These are phyloP conservation scores for Venturia canescens DNA, from an alignment of 1,140 invertebrate species.

Conservation along the genomic window DNA sequence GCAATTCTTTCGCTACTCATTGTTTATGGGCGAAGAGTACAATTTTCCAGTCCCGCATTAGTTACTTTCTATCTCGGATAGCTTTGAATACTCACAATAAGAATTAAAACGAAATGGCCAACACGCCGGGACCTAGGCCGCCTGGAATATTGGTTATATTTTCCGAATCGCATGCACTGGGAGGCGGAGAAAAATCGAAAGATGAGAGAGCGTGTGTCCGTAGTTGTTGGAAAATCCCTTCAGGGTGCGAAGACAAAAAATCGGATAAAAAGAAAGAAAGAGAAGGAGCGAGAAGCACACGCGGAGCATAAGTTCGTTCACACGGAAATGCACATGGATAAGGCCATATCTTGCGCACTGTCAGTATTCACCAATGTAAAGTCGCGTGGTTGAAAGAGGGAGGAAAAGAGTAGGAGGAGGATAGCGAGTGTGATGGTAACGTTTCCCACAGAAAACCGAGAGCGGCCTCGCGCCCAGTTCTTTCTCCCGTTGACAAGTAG, in stretches of 20 bases:
- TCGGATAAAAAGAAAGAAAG: neutral
- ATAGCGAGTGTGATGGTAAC: constrained; percentile 41
- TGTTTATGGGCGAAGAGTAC: too few species aligned
- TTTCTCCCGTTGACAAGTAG: constrained; percentile 65
- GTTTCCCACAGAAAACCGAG: constrained; percentile 63
- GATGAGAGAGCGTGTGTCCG: neutral
- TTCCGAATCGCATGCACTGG: neutral
- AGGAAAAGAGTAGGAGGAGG: neutral
- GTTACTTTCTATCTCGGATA: too few species aligned
- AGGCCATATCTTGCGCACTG: neutral
- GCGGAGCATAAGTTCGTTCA: neutral
- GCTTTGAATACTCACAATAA: too few species aligned
- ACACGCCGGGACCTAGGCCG: neutral
- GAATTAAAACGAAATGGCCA: too few species aligned
- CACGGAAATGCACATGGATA: constrained; percentile 10
- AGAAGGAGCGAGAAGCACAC: neutral
- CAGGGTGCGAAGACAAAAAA: neutral
- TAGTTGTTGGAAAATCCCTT: neutral
- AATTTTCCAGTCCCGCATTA: too few species aligned
- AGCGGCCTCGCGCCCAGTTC: constrained; percentile 48
- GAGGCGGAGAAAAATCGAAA: neutral
- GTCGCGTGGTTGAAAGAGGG: neutral
- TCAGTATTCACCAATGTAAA: neutral
- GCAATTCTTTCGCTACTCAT: too few species aligned
- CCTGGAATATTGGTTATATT: constrained; percentile 5